Evolutionary conservation across 2,888 invertebrate genomes (phyloP).

Genomic region (Sceliomorpha sp.): DNA sequence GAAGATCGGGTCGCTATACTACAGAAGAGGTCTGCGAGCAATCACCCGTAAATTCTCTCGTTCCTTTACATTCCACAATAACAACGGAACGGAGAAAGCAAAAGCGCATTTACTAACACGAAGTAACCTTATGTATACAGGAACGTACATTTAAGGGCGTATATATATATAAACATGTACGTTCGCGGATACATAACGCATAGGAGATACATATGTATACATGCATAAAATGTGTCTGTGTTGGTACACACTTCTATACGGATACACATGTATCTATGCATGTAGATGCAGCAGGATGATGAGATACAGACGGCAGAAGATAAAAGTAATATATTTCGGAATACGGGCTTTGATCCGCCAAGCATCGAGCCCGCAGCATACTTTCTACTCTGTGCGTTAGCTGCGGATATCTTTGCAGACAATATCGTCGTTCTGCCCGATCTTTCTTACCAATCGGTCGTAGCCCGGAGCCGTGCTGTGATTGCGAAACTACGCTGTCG

Average conservation of each 20-base stretch:
- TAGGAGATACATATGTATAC: no score
- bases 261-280: neutral
- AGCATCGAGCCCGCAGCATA: slow-evolving; percentile 10
- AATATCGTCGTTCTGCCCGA: slow-evolving; percentile 17
- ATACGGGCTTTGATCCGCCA: slow-evolving; percentile 17
- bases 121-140: neutral
- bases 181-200: no score
- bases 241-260: no score
- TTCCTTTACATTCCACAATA: slow-evolving; percentile 31
- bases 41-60: slow-evolving; percentile 24
- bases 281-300: slow-evolving; percentile 5
- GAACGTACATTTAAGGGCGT: neutral
- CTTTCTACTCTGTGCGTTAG: slow-evolving; percentile 5
- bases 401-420: slow-evolving; percentile 24
- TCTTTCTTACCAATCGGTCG: slow-evolving; percentile 31
- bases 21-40: slow-evolving; percentile 15
- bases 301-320: slow-evolving; percentile 25
- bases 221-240: no score
- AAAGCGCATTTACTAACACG: slow-evolving; percentile 5
- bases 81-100: slow-evolving; percentile 14
- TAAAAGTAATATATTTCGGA: slow-evolving; percentile 35
- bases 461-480: slow-evolving; percentile 15
- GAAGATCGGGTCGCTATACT: slow-evolving; percentile 19
- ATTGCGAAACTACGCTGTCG: slow-evolving; percentile 18
- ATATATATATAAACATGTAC: no score